Percentiles rank a stretch among this genome's conserved stretches.
Evolutionary conservation across 2,888 invertebrate species (phyloP).

Genomic region (Saturnia japonica): DNA sequence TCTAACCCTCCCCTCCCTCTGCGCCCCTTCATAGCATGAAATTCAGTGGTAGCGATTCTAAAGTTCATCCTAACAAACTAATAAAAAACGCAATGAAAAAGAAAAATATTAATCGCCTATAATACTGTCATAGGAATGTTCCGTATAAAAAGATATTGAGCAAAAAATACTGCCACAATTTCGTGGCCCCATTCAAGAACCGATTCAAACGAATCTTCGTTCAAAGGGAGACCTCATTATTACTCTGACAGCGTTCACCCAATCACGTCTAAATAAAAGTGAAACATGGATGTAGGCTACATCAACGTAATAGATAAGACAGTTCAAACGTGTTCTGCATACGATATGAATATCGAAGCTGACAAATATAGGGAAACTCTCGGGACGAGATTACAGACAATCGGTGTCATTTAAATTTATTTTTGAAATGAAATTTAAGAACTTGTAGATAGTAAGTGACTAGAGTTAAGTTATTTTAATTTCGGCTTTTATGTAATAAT

Average conservation of each 20-base stretch:
- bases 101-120: not conserved
- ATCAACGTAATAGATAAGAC: slow-evolving; percentile 21
- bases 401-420: not conserved
- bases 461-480: too few species aligned
- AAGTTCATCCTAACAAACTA: too few species aligned
- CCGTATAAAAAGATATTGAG: not conserved
- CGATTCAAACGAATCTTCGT: slow-evolving; percentile 14
- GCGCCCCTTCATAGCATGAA: too few species aligned
- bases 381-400: not conserved
- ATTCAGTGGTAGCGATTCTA: too few species aligned
- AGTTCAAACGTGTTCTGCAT: slow-evolving; percentile 16
- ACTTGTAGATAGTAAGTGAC: too few species aligned
- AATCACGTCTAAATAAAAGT: slow-evolving; percentile 51
- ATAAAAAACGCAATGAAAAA: too few species aligned
- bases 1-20: too few species aligned
- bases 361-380: slow-evolving; percentile 9
- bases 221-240: slow-evolving; percentile 33
- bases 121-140: not conserved
- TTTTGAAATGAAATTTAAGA: not conserved
- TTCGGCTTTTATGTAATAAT: not conserved
- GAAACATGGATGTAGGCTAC: slow-evolving; percentile 42
- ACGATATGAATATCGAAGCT: slow-evolving; percentile 9
- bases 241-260: slow-evolving; percentile 42
- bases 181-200: not conserved
- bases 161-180: slow-evolving; percentile 1